Evolutionary conservation across 2,888 invertebrate genomes (phyloP), one percentile per base, ranked within the genome.

Genomic region (Euproctis similis): DNA sequence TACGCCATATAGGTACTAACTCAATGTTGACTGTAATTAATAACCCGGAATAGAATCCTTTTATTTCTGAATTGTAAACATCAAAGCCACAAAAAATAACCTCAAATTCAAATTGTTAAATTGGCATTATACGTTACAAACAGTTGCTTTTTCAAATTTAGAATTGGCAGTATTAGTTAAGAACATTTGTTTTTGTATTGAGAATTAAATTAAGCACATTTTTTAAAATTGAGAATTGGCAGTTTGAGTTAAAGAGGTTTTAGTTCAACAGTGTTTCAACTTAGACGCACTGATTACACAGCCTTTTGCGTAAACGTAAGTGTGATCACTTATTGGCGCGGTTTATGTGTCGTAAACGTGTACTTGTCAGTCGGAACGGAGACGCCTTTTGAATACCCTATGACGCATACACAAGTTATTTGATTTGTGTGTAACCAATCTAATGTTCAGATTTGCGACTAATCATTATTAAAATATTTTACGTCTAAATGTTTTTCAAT

Each of bases 331-430:
- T 55, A 59, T 64, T 49, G 49, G 51, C 34, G 27, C 36, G 30
- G 32, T 61, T 63, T 61, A 61, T 69, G 57, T 31, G 51, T 52
- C 63, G 55, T 71, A 67, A 72, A 69, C 34, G 30, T 4, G 41
- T 45, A 42, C 49, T 51, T 58, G 56, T 42, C 46, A 45, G 46
- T 50, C 32, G 48, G 43, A 46, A 48, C 47, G 53, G 46, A 44
- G 49, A 45, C 49, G 50, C 21, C 35, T 46, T 34, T 35, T 36
- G 42, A 49, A 42, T 50, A 49, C 37, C 33, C 24, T 32, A 41
- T 59, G 58, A 61, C 61, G 49, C 48, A 59, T 36, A 38, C 34
- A 48, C 45, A 48, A 48, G 51, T 12, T 12, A n/a, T 3, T 8
- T 9, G 23, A 8, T 24, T n/a, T 24, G 21, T 10, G 11, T 26